These are phyloP conservation scores for Saccostrea glomerata DNA, from an alignment of 1,140 invertebrate species.

Conservation along the genomic window DNA sequence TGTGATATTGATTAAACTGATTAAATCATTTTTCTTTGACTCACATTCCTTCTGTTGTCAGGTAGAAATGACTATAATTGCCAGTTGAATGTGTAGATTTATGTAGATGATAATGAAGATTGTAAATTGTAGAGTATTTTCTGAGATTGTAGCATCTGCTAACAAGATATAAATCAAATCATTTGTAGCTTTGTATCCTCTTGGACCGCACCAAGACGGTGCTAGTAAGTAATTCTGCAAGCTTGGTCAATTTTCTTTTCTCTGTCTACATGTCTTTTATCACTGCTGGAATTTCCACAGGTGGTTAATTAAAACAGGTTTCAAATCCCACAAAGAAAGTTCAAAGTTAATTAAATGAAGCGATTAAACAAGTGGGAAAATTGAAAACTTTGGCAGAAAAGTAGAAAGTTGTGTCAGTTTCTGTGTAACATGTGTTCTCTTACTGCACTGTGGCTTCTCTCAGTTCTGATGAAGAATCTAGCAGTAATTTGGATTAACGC, in stretches of 20 bases:
- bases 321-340: background rate
- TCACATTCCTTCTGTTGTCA: no score
- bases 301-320: slow-evolving; percentile 17
- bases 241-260: background rate
- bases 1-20: no score
- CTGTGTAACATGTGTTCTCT: background rate
- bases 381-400: background rate
- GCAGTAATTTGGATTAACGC: background rate
- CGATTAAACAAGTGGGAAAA: background rate
- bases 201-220: slow-evolving; percentile 22
- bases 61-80: no score
- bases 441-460: background rate
- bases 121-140: background rate
- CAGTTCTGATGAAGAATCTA: background rate
- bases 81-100: background rate
- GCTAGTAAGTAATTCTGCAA: slow-evolving; percentile 26
- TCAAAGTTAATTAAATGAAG: background rate
- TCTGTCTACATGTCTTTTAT: background rate
- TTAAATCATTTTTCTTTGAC: no score
- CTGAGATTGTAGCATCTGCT: no score
- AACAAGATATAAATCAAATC: background rate
- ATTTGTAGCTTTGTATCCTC: background rate
- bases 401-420: background rate
- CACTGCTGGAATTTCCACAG: slow-evolving; percentile 12
- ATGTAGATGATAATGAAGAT: background rate